Base-by-base conservation (phyloP, 2,113 vertebrate genomes). In the Dolichotis patagonum region DNA sequence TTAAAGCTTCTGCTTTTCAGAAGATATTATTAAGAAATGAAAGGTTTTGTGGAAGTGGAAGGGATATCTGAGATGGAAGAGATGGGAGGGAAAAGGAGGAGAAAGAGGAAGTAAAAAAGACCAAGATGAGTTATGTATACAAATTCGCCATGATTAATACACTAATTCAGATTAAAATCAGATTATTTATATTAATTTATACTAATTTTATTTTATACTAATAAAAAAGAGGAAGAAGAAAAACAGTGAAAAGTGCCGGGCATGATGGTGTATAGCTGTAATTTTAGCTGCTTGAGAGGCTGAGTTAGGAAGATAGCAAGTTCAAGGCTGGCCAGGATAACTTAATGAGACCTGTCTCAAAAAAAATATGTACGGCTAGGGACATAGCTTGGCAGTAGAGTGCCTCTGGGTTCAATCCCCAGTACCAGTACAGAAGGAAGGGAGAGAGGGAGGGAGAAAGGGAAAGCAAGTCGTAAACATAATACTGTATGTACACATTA, bases 1-100 rank as follows among this genome's bases (percentile, higher is more conserved):
- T 56, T 43, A 46, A 85, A 85, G 26, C 46, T 56, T 78, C 85
- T 77, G 56, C 35, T 92, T 67, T 93, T 95, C 12, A 71, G 95
- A 92, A 85, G 26, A 65, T 60, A 73, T 58, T 14, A 71, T 20
- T 69, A 77, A 87, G 62, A 96, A 83, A 95, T 85, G 41, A 38
- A 95, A 87, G 38, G 20, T 24, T 73, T 73, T 75, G 24, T 46
- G 41, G 10, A 28, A 46, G 16, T 28, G 24, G 26, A 13, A 75
- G 41, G 41, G 26, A 1, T 7, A 14, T 77, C 12, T 49, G 41
- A 14, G 26, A 69, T 16, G 32, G 32, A n/a, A n/a, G n/a, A n/a
- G n/a, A n/a, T n/a, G n/a, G n/a, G n/a, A n/a, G n/a, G n/a, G n/a
- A n/a, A n/a, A n/a, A n/a, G n/a, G n/a, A n/a, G n/a, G n/a, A n/a